A percentile compares a stretch with the other conserved stretches of the same genome.
Conservation (phyloP, 2,888 invertebrate genomes). For the Seira ritae region DNA sequence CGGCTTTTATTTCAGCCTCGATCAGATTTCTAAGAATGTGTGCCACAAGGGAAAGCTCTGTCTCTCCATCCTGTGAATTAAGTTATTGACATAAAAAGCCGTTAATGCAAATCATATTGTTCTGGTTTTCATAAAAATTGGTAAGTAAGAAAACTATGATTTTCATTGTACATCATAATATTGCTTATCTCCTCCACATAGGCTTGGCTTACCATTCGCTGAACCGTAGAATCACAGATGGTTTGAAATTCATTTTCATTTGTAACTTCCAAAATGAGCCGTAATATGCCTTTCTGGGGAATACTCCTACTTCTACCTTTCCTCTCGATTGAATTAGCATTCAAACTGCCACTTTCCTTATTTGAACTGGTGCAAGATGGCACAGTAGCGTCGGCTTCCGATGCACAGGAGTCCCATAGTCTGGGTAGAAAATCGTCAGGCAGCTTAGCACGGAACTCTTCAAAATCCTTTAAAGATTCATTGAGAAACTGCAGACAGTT, state of each 20-base stretch:
- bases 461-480: constrained; percentile 48
- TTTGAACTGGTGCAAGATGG: not conserved
- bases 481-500: constrained; percentile 37
- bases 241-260: constrained; percentile 57
- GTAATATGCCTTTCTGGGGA: constrained; percentile 30
- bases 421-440: constrained; percentile 58
- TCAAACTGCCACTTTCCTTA: not conserved
- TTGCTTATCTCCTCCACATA: no score
- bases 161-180: not conserved
- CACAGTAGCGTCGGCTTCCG: not conserved
- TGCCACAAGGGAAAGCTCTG: constrained; percentile 35
- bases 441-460: constrained; percentile 44
- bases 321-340: not conserved
- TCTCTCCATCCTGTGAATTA: constrained; percentile 29
- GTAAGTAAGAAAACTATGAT: no score
- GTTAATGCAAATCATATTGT: not conserved
- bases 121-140: no score
- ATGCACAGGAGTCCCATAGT: constrained; percentile 59
- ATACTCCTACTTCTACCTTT: not conserved
- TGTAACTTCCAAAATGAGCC: constrained; percentile 54
- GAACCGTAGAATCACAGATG: constrained; percentile 44
- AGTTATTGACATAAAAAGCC: constrained; percentile 1
- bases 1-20: constrained; percentile 59
- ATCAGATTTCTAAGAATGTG: constrained; percentile 59
- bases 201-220: not conserved